phyloP scores from a whole-genome alignment of 1,140 invertebrate species.

The Megalonaias nervosa region DNA sequence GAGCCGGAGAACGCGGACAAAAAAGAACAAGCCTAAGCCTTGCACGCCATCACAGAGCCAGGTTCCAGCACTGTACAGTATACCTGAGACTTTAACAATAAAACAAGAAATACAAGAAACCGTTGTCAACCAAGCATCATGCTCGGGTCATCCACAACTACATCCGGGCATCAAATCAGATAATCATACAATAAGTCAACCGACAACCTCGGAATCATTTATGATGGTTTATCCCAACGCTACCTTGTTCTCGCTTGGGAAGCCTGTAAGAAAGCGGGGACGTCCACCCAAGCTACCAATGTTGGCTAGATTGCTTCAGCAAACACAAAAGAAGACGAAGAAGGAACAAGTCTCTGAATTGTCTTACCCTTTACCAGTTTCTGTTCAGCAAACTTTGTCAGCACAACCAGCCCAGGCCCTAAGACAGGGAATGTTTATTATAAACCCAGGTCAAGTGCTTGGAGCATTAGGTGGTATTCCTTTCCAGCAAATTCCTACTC shows the following conservation, averaged over 20 bases:
- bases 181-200: neutral
- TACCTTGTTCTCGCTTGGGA: conserved; percentile 38
- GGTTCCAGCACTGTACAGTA: conserved; percentile 15
- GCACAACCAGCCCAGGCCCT: conserved; percentile 26
- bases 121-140: neutral
- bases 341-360: conserved; percentile 12
- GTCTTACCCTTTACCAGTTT: conserved; percentile 15
- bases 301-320: conserved; percentile 47
- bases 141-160: neutral
- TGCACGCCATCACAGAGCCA: conserved; percentile 21
- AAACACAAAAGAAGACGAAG: conserved; percentile 37
- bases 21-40: conserved; percentile 20
- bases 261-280: conserved; percentile 53
- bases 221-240: conserved; percentile 61
- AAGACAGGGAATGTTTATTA: neutral
- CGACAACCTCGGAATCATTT: conserved; percentile 41
- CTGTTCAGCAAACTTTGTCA: conserved; percentile 25
- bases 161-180: neutral
- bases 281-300: conserved; percentile 60
- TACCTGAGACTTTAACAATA: conserved; percentile 13
- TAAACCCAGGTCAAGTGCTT: neutral
- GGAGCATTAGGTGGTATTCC: neutral
- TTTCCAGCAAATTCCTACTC: conserved; percentile 1
- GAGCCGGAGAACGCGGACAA: conserved; percentile 56
- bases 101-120: conserved; percentile 8